Conservation (phyloP, 2,888 invertebrate genomes). For the Rhagonycha fulva region DNA sequence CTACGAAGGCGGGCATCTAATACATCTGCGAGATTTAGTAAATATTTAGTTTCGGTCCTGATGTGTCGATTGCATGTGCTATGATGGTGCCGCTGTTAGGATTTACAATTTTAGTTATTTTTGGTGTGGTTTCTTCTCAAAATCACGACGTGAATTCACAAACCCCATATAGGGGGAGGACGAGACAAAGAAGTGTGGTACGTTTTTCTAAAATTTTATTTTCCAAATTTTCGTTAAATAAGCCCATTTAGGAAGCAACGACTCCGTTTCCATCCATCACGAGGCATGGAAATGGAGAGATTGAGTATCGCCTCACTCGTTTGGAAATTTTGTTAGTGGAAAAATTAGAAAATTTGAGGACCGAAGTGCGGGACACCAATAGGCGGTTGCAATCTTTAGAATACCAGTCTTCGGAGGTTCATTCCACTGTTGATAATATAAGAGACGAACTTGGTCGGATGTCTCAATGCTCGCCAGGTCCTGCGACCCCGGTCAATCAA, state of each 20-base stretch:
- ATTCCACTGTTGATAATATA: slow-evolving; percentile 50
- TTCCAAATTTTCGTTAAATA: not conserved
- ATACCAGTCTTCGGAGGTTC: slow-evolving; percentile 50
- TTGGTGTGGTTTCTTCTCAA: not conserved
- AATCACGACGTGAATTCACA: not conserved
- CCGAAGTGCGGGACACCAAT: slow-evolving; percentile 52
- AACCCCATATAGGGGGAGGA: not conserved
- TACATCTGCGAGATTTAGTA: not conserved
- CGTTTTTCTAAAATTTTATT: not conserved
- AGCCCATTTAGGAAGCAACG: not conserved
- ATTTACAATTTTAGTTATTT: not conserved
- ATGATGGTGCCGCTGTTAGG: not conserved
- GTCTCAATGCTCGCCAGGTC: slow-evolving; percentile 13
- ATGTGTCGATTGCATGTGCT: not conserved
- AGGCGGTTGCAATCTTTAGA: slow-evolving; percentile 54
- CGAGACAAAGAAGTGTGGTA: not conserved
- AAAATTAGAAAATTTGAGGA: slow-evolving; percentile 51
- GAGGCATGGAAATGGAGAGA: slow-evolving; percentile 7
- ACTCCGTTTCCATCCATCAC: not conserved
- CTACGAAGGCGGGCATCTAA: not conserved
- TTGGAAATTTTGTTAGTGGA: slow-evolving; percentile 53
- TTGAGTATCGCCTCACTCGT: slow-evolving; percentile 47
- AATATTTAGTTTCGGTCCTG: not conserved
- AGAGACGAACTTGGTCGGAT: slow-evolving; percentile 47
- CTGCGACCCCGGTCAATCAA: not conserved